phyloP scores from a whole-genome alignment of 1,140 invertebrate species.

The Oncopodura yosiiana region DNA sequence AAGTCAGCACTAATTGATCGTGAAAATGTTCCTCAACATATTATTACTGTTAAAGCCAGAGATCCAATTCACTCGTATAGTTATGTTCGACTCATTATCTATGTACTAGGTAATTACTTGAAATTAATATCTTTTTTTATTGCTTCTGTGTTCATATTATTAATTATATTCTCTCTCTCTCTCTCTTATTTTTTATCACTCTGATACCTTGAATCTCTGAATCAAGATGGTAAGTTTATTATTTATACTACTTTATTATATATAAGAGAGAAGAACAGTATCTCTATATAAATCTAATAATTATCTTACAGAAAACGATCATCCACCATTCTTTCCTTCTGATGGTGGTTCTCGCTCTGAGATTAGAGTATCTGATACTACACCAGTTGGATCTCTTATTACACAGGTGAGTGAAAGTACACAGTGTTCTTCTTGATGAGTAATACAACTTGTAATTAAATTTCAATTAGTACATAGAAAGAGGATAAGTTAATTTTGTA shows the following conservation, averaged over 20 bases:
- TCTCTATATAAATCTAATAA: too few relatives aligned
- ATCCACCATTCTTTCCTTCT: constrained; percentile 6
- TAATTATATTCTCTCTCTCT: too few relatives aligned
- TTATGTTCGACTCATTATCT: constrained; percentile 27
- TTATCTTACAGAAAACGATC: too few relatives aligned
- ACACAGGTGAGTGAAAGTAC: constrained; percentile 35
- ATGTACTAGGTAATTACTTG: constrained; percentile 14
- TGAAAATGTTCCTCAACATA: constrained; percentile 29
- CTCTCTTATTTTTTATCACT: too few relatives aligned
- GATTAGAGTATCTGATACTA: constrained; percentile 32
- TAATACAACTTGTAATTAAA: too few relatives aligned
- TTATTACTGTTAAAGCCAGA: constrained; percentile 33
- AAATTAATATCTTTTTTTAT: constrained; percentile 16
- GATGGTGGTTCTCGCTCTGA: constrained; percentile 21
- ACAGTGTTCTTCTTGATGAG: too few relatives aligned
- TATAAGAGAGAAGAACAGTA: too few relatives aligned
- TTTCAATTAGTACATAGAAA: too few relatives aligned
- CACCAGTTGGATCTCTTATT: constrained; percentile 27
- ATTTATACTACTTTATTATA: too few relatives aligned
- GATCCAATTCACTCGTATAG: constrained; percentile 27
- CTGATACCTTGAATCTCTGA: too few relatives aligned
- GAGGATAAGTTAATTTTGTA: too few relatives aligned
- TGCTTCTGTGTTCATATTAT: background rate
- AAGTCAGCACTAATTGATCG: constrained; percentile 27
- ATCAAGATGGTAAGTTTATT: too few relatives aligned